Conservation (phyloP, 2,797 vertebrate genomes). For the Mycteria americana region DNA sequence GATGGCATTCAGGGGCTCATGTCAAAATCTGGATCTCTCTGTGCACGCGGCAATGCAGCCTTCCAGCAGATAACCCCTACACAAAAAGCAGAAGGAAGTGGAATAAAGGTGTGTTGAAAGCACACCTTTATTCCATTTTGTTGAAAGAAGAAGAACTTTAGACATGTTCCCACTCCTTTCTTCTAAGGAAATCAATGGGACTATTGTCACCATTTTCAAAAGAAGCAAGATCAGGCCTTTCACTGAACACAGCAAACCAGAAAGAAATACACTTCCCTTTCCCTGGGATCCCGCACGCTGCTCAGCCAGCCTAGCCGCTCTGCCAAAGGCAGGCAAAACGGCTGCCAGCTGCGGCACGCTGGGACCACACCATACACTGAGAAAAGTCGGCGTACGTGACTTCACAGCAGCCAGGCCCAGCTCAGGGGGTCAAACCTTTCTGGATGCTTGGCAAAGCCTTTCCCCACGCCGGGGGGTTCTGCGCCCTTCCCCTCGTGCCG, state of each 20-base stretch:
- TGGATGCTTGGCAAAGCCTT: not conserved
- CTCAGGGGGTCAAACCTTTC: not conserved
- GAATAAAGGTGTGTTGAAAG: constrained; percentile 42
- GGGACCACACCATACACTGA: not conserved
- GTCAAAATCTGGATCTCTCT: not conserved
- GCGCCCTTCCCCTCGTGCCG: not conserved
- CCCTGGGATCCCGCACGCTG: not conserved
- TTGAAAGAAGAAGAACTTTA: constrained; percentile 44
- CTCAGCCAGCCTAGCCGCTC: not conserved
- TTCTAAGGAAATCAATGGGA: constrained; percentile 42
- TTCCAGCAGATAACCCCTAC: constrained; percentile 11
- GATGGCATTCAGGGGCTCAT: not conserved
- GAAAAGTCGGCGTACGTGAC: not conserved
- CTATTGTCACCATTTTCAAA: constrained; percentile 35
- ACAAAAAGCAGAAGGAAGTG: constrained; percentile 14
- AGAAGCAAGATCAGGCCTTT: constrained; percentile 26
- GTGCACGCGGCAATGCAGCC: not conserved
- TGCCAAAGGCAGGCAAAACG: not conserved
- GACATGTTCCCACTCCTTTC: not conserved
- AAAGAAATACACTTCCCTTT: not conserved
- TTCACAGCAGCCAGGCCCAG: not conserved
- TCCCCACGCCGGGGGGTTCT: fast-evolving
- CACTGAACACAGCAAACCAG: constrained; percentile 6
- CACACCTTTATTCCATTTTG: not conserved
- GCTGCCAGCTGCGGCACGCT: not conserved